Conservation (phyloP, 2,113 vertebrate species). For the Gnathonemus echidnorhynchus region DNA sequence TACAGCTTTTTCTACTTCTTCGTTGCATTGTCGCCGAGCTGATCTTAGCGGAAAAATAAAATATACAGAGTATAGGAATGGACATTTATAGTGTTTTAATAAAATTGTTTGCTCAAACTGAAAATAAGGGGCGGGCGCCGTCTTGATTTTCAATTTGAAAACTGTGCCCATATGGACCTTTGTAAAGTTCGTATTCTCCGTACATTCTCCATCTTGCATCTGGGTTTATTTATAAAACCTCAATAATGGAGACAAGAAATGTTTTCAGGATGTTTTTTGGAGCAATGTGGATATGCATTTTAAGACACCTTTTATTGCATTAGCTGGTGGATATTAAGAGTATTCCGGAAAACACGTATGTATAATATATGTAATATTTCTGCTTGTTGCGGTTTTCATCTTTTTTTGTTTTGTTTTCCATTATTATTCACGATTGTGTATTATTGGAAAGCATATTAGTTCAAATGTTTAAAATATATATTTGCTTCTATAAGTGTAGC, state of each 20-base stretch:
- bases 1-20: not conserved
- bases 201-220: not conserved
- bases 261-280: not conserved
- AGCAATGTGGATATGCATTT: not conserved
- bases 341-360: not conserved
- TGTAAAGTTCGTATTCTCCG: not conserved
- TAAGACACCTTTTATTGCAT: not conserved
- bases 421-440: not conserved
- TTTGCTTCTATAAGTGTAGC: not conserved
- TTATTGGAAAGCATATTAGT: not conserved
- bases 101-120: not conserved
- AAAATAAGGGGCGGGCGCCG: not conserved
- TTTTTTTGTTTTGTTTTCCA: not conserved
- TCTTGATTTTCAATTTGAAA: constrained; percentile 10
- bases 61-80: not conserved
- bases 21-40: not conserved
- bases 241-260: constrained; percentile 3
- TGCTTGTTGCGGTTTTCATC: not conserved
- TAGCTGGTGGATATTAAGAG: not conserved
- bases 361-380: not conserved
- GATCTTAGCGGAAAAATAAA: constrained; percentile 8
- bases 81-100: not conserved
- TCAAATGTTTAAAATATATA: not conserved
- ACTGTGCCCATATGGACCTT: not conserved
- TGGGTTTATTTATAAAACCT: constrained; percentile 18